Base-by-base conservation (phyloP, 2,797 vertebrate genomes). In the Fistularia tabacaria region DNA sequence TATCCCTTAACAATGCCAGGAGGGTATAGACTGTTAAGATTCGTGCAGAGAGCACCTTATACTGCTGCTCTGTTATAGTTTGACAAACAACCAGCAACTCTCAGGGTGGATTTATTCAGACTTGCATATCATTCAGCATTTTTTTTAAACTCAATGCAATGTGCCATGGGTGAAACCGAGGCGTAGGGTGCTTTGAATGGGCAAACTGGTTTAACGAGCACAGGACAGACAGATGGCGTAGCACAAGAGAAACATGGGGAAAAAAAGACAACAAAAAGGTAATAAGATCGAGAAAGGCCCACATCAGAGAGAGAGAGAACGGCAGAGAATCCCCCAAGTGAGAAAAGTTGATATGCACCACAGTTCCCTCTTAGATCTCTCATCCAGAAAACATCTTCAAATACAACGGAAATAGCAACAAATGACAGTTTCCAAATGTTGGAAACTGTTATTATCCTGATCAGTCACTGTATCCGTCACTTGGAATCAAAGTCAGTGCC, bases 81-180 rank as follows among this genome's bases (percentile, higher is more conserved):
- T 81, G 79, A 77, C 77, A 84, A 84, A 74, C 73, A 81, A 74
- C 79, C 77, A 83, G 81, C 62, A 80, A 74, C 64, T 75, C 25
- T 25, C 7, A 3, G 71, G 64, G 57, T 59, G 69, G 70, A 74
- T 81, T 64, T 68, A 79, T 69, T 80, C 73, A 69, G 71, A 60
- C 75, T 82, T 76, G 71, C 71, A 80, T 76, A 79, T 81, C 56
- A 53, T 77, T 80, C 61, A 45, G 58, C 44, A 55, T 46, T 70
- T 85, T 70, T 85, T 71, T 75, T 62, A 74, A 63, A 73, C 63
- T 66, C 76, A 83, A 80, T 58, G 66, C 57, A 73, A 69, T 76
- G 60, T 73, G 73, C 76, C 71, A 79, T 49, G 80, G 77, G 77
- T 84, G 81, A 76, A 74, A 66, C 52, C 12, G 47, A 77, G 57